These are phyloP conservation scores for Zenarchopterus dispar DNA, from an alignment of 2,797 vertebrate species.

Conservation along the genomic window DNA sequence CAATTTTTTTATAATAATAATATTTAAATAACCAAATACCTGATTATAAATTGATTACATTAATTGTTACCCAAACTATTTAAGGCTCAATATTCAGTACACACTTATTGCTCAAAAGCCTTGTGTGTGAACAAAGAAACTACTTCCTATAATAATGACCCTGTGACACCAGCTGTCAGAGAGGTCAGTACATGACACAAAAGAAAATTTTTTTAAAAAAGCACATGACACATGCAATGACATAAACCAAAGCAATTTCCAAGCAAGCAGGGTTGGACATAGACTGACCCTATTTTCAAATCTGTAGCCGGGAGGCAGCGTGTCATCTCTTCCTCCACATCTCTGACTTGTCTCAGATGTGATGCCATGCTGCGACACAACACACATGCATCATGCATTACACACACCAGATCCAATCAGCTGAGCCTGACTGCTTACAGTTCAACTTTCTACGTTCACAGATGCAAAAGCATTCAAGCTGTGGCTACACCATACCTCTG, in stretches of 20 bases:
- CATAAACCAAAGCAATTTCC: neutral
- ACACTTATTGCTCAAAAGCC: too few species aligned
- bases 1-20: too few species aligned
- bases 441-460: neutral
- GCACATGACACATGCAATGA: neutral
- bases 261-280: conserved; percentile 4
- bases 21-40: too few species aligned
- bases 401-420: conserved; percentile 43
- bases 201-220: too few species aligned
- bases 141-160: too few species aligned
- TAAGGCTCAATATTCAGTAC: too few species aligned
- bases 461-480: conserved; percentile 10
- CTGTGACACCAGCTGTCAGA: neutral
- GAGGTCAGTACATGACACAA: neutral
- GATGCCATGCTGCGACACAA: conserved; percentile 66
- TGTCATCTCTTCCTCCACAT: conserved; percentile 87
- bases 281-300: conserved; percentile 71
- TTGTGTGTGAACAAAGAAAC: too few species aligned
- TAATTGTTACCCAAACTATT: too few species aligned
- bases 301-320: conserved; percentile 87
- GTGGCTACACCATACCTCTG: conserved; percentile 70
- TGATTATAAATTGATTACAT: too few species aligned
- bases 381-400: conserved; percentile 66
- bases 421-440: neutral
- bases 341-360: conserved; percentile 70